Base-by-base conservation (phyloP, 2,888 invertebrate species). In the Sialis lutaria region DNA sequence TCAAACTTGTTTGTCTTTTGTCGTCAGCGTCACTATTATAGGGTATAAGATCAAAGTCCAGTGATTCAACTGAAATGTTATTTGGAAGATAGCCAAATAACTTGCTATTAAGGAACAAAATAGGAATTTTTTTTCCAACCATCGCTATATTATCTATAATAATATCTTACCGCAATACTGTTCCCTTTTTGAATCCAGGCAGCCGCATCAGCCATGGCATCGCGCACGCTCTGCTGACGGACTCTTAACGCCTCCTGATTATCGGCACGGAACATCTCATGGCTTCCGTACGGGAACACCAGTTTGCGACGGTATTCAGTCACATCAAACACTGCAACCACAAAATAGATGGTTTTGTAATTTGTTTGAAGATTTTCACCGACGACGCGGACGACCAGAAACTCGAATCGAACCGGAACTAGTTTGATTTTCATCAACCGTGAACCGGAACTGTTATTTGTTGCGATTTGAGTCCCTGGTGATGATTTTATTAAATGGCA, bases 301-400 rank as follows among this genome's bases (percentile, higher is more conserved):
- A 83, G 84, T 51, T 80, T 81, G 46, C 91, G 76, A 12, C 91
- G 75, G 65, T 92, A 93, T 58, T 90, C 88, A 58, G 91, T 91
- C 57, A 92, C 87, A 69, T 90, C 87, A 70, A 93, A 90, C 51
- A 91, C 93, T 92, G 70, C 6, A 69, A 67, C 58, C 47, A 55
- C 57, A 48, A 49, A 47, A 37, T 34, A 37, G 22, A 22, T 22
- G 22, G 22, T 22, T 22, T 22, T 22, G 22, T 22, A 22, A 22
- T 22, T 2, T 22, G 22, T 22, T 22, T 22, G 22, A 22, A 22
- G 22, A 22, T 22, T 22, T 22, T 22, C 22, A 22, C 22, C 6
- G 30, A 30, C 13, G 13, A 40, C 13, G 30, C 13, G 5, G 8
- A 10, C 13, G 30, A 40, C n/a, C 13, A 40, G 7, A 40, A 40